Base-by-base conservation (phyloP, 2,113 vertebrate genomes). In the Gymnocephalus cernua region DNA sequence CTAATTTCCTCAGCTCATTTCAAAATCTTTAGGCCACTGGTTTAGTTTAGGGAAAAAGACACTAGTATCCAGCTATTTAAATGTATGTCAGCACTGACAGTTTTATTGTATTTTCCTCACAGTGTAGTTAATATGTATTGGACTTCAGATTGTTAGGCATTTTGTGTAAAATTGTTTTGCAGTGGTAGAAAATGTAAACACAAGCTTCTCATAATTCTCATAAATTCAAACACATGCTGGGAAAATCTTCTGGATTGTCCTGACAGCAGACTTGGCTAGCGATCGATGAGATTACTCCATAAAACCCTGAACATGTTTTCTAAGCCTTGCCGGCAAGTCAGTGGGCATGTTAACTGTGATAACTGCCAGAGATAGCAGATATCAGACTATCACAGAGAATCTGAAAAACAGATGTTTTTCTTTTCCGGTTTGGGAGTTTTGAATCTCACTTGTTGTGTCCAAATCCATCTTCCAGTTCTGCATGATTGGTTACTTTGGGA, bases 211-310 rank as follows among this genome's bases (percentile, higher is more conserved):
- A 65, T n/a, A 18, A 45, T 65, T 80, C 27, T 79, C 15, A 53
- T 84, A 18, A 74, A 82, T 56, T 44, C 32, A 84, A 74, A 79
- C 21, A 77, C 69, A 56, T 63, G 65, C 48, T 64, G 68, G 5
- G 29, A 70, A 84, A 86, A 54, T 48, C 19, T 57, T 32, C 59
- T 70, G 35, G 68, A 82, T 66, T 68, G 59, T 88, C 32, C 65
- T 84, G 45, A 86, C 67, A 27, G 53, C 25, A 73, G 73, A 32
- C 65, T 71, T 68, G 38, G 53, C 38, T 45, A 35, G 19, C 5
- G 58, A 81, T 86, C 79, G 86, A 73, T 91, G 45, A 77, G 48
- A 86, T 90, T 86, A 73, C 61, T 45, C 56, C 61, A 71, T 82
- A 74, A 87, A 86, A 73, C 45, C 57, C 67, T 27, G 64, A 80